phyloP scores from a whole-genome alignment of 1,140 invertebrate genomes.

The Leguminivora glycinivorella region DNA sequence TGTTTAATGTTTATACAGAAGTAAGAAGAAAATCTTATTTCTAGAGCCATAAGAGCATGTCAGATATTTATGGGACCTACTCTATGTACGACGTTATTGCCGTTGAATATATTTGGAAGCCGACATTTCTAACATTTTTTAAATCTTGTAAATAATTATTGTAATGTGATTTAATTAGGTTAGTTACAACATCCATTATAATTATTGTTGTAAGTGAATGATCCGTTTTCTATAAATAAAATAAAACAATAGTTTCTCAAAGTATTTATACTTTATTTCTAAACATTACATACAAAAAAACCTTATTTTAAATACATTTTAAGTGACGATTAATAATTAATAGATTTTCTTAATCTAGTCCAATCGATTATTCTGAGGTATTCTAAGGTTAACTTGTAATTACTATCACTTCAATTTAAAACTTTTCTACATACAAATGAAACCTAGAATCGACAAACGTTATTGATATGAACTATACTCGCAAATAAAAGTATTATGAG shows the following conservation, averaged over 20 bases:
- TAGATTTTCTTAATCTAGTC: constrained; percentile 26
- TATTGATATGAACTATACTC: neutral
- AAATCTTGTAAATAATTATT: neutral
- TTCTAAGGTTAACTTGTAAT: constrained; percentile 9
- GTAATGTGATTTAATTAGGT: neutral
- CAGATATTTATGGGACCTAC: too few species aligned
- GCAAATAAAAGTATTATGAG: neutral
- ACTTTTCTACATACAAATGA: neutral
- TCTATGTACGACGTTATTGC: too few species aligned
- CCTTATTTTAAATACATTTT: constrained; percentile 43
- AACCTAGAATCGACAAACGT: neutral
- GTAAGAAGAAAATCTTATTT: too few species aligned
- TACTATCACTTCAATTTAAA: constrained; percentile 5
- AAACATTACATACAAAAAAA: constrained; percentile 57
- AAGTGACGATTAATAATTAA: constrained; percentile 21
- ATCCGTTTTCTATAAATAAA: constrained; percentile 42
- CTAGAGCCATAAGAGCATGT: too few species aligned
- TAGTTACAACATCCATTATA: constrained; percentile 1
- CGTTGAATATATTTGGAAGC: neutral
- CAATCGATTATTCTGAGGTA: constrained; percentile 12
- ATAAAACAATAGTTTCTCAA: constrained; percentile 19
- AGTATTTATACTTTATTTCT: constrained; percentile 45
- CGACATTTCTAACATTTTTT: neutral
- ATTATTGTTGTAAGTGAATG: constrained; percentile 20
- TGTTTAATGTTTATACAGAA: too few species aligned